Evolutionary conservation across 2,797 vertebrate species (phyloP).

Genomic region (Hydrolagus colliei): DNA sequence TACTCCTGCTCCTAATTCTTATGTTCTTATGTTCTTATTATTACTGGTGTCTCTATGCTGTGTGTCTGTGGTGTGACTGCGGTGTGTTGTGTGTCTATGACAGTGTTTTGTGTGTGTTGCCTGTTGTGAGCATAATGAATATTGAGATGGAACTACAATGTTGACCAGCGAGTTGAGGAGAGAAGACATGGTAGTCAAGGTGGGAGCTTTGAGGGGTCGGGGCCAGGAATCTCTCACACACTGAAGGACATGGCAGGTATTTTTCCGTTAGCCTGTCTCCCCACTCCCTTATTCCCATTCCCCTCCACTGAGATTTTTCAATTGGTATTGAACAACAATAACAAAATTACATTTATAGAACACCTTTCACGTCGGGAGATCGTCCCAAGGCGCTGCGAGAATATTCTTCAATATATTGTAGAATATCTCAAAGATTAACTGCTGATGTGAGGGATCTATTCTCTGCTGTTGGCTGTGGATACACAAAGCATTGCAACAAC

Average conservation of each 20-base stretch:
- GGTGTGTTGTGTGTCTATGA: not conserved
- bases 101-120: too few species aligned
- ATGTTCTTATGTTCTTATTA: too few species aligned
- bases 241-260: conserved; percentile 25
- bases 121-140: conserved; percentile 25
- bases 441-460: not conserved
- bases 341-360: not conserved
- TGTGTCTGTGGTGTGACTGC: too few species aligned
- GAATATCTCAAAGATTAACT: conserved; percentile 20
- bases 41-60: too few species aligned
- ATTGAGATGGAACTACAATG: conserved; percentile 17
- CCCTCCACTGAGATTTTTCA: not conserved
- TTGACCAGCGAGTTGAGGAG: conserved; percentile 14
- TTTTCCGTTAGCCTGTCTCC: conserved; percentile 15
- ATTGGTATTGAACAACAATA: too few species aligned
- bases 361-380: not conserved
- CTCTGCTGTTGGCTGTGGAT: too few species aligned
- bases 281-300: not conserved
- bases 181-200: conserved; percentile 1
- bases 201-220: not conserved
- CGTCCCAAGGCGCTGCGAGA: too few species aligned
- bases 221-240: conserved; percentile 25
- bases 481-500: too few species aligned
- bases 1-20: too few species aligned
- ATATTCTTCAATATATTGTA: too few species aligned